Evolutionary conservation across 2,888 invertebrate species (phyloP).

Genomic region (Poecilobothrus nobilitatus): DNA sequence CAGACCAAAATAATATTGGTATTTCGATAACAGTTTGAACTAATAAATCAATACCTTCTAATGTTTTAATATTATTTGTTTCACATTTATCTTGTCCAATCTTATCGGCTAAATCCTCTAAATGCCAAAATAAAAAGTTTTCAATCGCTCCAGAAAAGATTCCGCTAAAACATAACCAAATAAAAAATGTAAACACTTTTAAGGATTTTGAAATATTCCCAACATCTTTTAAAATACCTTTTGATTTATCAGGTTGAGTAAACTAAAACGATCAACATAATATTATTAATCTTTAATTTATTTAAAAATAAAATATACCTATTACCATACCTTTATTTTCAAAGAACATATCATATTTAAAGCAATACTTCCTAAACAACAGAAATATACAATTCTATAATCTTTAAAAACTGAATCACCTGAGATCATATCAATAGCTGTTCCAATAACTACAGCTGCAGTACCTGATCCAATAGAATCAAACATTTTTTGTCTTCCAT

Average conservation of each 20-base stretch:
- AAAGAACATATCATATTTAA: not conserved
- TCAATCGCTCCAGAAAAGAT: conserved; percentile 70
- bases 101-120: conserved; percentile 55
- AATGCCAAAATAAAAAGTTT: conserved; percentile 73
- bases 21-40: conserved; percentile 68
- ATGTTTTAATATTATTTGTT: conserved; percentile 51
- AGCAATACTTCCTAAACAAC: not conserved
- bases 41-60: conserved; percentile 58
- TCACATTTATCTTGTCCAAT: conserved; percentile 36
- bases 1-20: conserved; percentile 71
- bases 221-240: conserved; percentile 56
- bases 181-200: conserved; percentile 57
- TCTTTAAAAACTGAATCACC: conserved; percentile 52
- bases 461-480: conserved; percentile 75
- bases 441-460: conserved; percentile 60
- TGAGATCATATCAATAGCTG: conserved; percentile 62
- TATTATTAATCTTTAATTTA: conserved; percentile 43
- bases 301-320: not conserved
- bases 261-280: not conserved
- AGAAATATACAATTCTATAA: conserved; percentile 47
- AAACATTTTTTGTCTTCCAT: conserved; percentile 74
- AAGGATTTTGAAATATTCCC: conserved; percentile 51
- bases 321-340: not conserved
- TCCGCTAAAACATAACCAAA: conserved; percentile 68
- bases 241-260: conserved; percentile 41